Conservation (phyloP, 1,140 invertebrate species). For the Pinna nobilis region DNA sequence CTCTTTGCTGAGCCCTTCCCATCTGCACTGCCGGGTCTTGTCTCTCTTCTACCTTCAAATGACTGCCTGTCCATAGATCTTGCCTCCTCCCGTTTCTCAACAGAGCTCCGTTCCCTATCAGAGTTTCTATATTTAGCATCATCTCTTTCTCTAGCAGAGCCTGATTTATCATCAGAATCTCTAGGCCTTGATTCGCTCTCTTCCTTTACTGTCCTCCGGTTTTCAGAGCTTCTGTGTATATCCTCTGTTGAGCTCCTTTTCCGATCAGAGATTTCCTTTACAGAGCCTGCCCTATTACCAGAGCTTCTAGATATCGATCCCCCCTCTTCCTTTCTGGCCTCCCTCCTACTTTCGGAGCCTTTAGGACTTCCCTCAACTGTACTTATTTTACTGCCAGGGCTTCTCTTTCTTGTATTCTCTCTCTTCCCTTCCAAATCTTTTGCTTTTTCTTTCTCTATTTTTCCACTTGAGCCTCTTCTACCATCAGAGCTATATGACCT, state of each 20-base stretch:
- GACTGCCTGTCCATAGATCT: no score
- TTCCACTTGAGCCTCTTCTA: background rate
- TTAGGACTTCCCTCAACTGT: no score
- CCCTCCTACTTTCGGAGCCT: slow-evolving; percentile 1
- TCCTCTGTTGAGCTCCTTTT: no score
- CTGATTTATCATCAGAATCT: background rate
- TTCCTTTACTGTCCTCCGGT: background rate
- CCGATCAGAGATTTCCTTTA: no score
- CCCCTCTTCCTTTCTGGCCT: background rate
- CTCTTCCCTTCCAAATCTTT: slow-evolving; percentile 10
- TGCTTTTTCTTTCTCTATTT: no score
- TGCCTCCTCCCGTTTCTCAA: background rate
- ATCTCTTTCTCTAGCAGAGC: background rate
- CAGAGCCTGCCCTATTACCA: background rate
- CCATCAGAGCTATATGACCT: background rate
- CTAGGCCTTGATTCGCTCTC: background rate
- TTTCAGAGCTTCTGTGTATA: no score
- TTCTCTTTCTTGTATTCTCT: slow-evolving; percentile 5
- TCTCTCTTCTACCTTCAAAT: no score
- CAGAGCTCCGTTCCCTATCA: background rate
- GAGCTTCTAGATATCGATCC: slow-evolving; percentile 3
- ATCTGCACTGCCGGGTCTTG: no score
- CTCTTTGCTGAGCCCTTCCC: no score
- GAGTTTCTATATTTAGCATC: background rate
- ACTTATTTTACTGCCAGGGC: no score